phyloP scores from a whole-genome alignment of 2,113 vertebrate genomes.

The Heterotilapia buettikoferi region DNA sequence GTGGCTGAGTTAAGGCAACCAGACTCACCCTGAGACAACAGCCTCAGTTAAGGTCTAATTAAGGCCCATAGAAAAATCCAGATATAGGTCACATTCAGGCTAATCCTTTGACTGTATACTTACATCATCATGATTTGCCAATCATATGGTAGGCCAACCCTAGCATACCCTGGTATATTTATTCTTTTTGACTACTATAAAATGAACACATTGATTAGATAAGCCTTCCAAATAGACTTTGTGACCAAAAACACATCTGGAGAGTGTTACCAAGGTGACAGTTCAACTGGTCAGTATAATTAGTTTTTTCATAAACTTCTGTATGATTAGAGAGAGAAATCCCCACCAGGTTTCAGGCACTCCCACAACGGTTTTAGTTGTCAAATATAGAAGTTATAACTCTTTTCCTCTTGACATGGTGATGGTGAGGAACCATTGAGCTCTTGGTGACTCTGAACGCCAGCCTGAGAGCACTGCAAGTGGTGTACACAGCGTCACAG shows the following conservation, averaged over 20 bases:
- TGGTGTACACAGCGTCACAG: rapidly evolving
- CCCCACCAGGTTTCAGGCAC: background rate
- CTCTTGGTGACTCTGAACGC: background rate
- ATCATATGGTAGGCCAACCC: background rate
- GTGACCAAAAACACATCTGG: background rate
- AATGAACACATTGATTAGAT: background rate
- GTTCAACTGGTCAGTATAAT: background rate
- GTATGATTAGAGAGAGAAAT: background rate
- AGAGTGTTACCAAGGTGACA: background rate
- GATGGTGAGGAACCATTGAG: rapidly evolving
- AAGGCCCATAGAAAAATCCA: background rate
- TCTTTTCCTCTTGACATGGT: background rate
- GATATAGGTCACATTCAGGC: background rate
- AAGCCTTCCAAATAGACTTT: background rate
- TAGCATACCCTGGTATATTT: background rate
- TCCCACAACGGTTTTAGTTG: background rate
- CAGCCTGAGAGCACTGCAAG: background rate
- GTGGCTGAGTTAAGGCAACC: background rate
- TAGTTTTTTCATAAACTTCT: background rate
- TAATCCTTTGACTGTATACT: background rate
- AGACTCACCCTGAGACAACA: background rate
- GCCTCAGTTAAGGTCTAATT: background rate
- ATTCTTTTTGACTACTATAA: background rate
- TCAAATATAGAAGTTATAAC: background rate
- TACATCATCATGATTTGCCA: background rate